Evolutionary conservation across 2,888 invertebrate species (phyloP), one percentile per base, ranked within the genome.

Genomic region (Plebejus argus): DNA sequence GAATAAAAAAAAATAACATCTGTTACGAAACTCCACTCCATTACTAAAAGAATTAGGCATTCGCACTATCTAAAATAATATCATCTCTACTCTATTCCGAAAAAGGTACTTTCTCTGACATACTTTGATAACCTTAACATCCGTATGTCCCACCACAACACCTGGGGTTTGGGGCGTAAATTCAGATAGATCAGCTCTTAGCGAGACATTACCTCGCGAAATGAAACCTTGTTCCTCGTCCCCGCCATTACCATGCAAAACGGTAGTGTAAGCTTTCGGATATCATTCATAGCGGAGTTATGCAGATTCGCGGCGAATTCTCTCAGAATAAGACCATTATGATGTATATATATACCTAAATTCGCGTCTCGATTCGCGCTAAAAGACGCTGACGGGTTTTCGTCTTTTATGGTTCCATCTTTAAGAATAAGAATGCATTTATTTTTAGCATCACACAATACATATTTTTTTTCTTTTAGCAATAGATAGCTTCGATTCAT

Each of bases 171-270:
- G 78, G 77, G 77, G 72, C 79, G 81, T 79, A 79, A 80, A 80
- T 81, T 80, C 77, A 81, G 80, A 78, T 81, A 79, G 77, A 80
- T 81, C 81, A 83, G 78, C 81, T 81, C 80, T 82, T 80, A 80
- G 79, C 78, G 49, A 78, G 76, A 78, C 79, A 80, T 81, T 80
- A 81, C 66, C 78, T 76, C 79, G 76, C 78, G 80, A 79, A 80
- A 81, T 78, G 81, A 80, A 81, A 79, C 78, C 76, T 76, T 80
- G 81, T 81, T 80, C 80, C 78, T 79, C 80, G 76, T 77, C 77
- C 78, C 78, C 78, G 80, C 82, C 79, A 84, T 85, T 85, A 84
- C 83, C 83, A 85, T 84, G 84, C 82, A 83, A 84, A 85, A 83
- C 81, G 84, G 82, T 82, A 80, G 80, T 83, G 83, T 81, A 80